These are phyloP conservation scores for Bombus confusus DNA, from an alignment of 1,140 invertebrate species.

Conservation along the genomic window DNA sequence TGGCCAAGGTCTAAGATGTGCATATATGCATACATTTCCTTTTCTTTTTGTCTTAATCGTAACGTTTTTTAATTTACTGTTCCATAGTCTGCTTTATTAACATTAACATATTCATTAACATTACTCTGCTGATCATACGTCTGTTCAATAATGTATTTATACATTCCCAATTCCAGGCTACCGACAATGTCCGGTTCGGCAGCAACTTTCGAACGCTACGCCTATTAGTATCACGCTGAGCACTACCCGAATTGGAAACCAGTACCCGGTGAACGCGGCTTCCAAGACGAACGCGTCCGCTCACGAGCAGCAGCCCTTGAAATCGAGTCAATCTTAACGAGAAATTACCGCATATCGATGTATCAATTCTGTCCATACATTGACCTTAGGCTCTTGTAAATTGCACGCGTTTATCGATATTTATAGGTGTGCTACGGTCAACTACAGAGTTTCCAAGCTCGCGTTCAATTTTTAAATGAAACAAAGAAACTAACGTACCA, in stretches of 20 bases:
- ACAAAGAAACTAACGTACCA: neutral
- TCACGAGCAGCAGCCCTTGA: constrained; percentile 58
- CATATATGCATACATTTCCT: neutral
- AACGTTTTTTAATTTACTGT: neutral
- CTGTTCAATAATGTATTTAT: constrained; percentile 12
- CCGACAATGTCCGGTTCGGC: constrained; percentile 82
- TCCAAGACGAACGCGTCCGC: constrained; percentile 63
- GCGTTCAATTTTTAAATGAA: neutral
- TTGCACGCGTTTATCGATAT: neutral
- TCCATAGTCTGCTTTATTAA: too few relatives aligned
- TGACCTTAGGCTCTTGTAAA: neutral
- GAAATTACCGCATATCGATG: neutral
- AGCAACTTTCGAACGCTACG: constrained; percentile 81
- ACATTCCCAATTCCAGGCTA: constrained; percentile 70
- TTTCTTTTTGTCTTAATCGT: neutral
- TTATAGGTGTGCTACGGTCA: neutral
- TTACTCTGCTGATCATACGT: neutral
- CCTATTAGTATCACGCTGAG: constrained; percentile 80
- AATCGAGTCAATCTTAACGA: constrained; percentile 42
- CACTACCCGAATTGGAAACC: constrained; percentile 66
- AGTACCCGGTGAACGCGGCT: constrained; percentile 55
- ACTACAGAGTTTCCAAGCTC: neutral
- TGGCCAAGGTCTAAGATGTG: neutral
- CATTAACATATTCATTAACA: too few relatives aligned
- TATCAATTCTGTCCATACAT: neutral